Evolutionary conservation across 2,888 invertebrate genomes (phyloP).

Genomic region (Epistrophe eligans): DNA sequence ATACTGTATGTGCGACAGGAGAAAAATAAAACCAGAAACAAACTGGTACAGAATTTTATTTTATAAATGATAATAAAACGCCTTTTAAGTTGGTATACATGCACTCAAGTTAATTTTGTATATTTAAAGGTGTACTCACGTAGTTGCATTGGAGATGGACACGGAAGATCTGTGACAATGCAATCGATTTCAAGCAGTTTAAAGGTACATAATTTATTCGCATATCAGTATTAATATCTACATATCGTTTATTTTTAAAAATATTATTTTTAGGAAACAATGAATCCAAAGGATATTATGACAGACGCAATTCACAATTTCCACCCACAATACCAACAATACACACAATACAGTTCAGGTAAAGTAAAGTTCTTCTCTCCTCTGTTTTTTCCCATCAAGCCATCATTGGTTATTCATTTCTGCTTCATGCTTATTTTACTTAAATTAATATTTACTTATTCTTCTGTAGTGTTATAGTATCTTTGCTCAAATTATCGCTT

Average conservation of each 20-base stretch:
- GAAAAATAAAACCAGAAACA: too few species aligned
- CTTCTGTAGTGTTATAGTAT: conserved; percentile 30
- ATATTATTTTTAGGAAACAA: conserved; percentile 90
- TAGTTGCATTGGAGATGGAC: conserved; percentile 92
- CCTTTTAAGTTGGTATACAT: not conserved
- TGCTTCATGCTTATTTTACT: conserved; percentile 76
- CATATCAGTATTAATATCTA: not conserved
- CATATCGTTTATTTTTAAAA: not conserved
- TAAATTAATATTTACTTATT: conserved; percentile 41
- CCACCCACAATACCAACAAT: conserved; percentile 99
- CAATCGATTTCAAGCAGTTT: conserved; percentile 99
- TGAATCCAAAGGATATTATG: conserved; percentile 99
- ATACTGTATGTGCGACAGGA: too few species aligned
- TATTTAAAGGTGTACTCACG: conserved; percentile 88
- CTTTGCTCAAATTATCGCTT: conserved; percentile 56
- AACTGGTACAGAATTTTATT: too few species aligned
- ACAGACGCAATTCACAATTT: conserved; percentile 99
- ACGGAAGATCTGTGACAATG: conserved; percentile 97
- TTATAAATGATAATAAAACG: too few species aligned
- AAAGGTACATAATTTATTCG: conserved; percentile 87
- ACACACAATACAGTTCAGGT: conserved; percentile 98
- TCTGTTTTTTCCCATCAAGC: conserved; percentile 24
- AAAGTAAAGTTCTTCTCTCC: conserved; percentile 85
- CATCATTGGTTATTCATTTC: conserved; percentile 35
- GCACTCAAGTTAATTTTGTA: not conserved